Evolutionary conservation across 2,113 vertebrate species (phyloP).

Genomic region (Ahaetulla prasina): DNA sequence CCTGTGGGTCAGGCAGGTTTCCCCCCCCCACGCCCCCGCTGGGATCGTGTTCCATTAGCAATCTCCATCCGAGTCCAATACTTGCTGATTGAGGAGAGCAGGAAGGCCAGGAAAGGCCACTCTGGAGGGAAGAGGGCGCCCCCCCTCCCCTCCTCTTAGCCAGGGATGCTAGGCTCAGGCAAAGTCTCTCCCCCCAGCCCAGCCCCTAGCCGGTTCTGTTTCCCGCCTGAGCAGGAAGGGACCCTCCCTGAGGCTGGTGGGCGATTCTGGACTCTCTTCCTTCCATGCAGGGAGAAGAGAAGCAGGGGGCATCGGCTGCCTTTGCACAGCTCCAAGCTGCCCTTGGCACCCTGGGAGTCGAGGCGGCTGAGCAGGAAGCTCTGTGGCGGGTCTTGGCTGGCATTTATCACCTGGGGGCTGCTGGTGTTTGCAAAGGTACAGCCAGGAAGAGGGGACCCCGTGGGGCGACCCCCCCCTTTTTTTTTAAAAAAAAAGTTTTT

Average conservation of each 20-base stretch:
- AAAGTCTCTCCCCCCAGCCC: background rate
- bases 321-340: conserved; percentile 82
- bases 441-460: background rate
- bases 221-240: background rate
- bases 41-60: background rate
- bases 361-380: conserved; percentile 74
- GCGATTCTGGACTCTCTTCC: background rate
- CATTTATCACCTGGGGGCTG: conserved; percentile 89
- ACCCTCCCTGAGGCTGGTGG: background rate
- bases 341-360: conserved; percentile 83
- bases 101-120: background rate
- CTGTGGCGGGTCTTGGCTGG: conserved; percentile 86
- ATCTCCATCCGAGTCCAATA: background rate
- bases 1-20: background rate
- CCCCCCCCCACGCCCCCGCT: rapidly evolving
- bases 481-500: no score
- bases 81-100: background rate
- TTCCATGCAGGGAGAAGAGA: conserved; percentile 83
- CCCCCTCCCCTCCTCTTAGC: no score
- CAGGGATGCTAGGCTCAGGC: background rate
- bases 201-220: background rate
- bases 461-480: no score
- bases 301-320: conserved; percentile 75
- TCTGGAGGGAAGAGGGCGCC: background rate
- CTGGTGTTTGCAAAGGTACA: conserved; percentile 89